These are phyloP conservation scores for Catocala sponsa DNA, from an alignment of 2,888 invertebrate species.

Conservation along the genomic window DNA sequence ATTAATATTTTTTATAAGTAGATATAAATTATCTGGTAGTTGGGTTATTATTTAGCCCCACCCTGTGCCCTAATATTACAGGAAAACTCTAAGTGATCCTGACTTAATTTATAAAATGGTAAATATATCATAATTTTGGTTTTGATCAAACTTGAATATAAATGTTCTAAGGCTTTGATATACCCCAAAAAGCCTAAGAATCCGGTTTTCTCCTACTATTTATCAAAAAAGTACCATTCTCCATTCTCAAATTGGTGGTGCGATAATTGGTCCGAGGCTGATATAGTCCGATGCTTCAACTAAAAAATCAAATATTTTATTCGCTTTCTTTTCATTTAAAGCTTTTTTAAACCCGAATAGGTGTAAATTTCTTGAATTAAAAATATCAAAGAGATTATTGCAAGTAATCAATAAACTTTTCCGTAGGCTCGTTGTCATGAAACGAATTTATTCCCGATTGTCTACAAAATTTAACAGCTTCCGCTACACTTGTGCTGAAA, in stretches of 20 bases:
- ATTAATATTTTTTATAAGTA: constrained; percentile 21
- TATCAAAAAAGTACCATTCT: too few species aligned
- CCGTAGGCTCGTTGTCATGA: neutral
- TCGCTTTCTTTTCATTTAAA: neutral
- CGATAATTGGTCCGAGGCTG: too few species aligned
- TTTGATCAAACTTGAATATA: neutral
- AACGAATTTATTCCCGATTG: neutral
- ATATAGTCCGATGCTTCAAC: neutral
- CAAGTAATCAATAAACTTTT: neutral
- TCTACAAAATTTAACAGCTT: constrained; percentile 3
- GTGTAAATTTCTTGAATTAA: constrained; percentile 7
- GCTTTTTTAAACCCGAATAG: constrained; percentile 1
- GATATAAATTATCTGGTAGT: constrained; percentile 18
- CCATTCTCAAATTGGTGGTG: too few species aligned
- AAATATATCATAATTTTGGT: neutral
- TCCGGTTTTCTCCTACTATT: constrained; percentile 10
- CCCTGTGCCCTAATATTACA: constrained; percentile 21
- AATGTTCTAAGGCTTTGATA: constrained; percentile 3
- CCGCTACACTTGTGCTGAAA: neutral
- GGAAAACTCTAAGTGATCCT: constrained; percentile 14
- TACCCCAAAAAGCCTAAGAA: constrained; percentile 4
- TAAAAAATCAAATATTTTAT: neutral
- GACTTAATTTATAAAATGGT: constrained; percentile 9
- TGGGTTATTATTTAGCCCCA: constrained; percentile 21
- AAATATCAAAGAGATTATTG: constrained; percentile 4